Conservation (phyloP, 1,140 invertebrate species). For the Papilio polytes region DNA sequence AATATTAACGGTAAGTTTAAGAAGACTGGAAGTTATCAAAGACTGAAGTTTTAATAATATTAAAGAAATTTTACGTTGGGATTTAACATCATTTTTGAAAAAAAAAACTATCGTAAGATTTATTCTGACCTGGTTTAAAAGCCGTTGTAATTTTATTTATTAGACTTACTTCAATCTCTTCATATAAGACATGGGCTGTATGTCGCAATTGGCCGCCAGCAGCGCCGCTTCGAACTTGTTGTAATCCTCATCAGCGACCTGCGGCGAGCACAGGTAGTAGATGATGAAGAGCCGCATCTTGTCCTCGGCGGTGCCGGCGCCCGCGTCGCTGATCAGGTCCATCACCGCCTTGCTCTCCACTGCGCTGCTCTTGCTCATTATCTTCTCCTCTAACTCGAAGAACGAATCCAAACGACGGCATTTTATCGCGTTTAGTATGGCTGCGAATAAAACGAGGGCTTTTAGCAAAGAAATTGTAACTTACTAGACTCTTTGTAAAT, state of each 20-base stretch:
- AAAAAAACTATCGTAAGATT: slow-evolving; percentile 31
- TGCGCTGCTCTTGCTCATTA: slow-evolving; percentile 91
- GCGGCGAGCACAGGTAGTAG: slow-evolving; percentile 93
- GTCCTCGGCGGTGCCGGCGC: slow-evolving; percentile 94
- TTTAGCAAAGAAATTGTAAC: too few species aligned
- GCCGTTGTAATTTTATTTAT: background rate
- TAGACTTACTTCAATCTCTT: slow-evolving; percentile 93
- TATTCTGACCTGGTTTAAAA: too few species aligned
- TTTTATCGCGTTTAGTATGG: slow-evolving; percentile 96
- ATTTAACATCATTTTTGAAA: background rate
- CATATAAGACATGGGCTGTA: slow-evolving; percentile 92
- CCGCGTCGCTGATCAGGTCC: slow-evolving; percentile 93
- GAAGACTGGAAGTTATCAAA: too few species aligned
- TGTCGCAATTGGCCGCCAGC: slow-evolving; percentile 93
- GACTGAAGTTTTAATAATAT: too few species aligned
- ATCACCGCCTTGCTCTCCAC: slow-evolving; percentile 90
- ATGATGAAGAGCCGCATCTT: slow-evolving; percentile 98
- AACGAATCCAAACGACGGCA: slow-evolving; percentile 96
- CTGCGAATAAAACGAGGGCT: slow-evolving; percentile 68
- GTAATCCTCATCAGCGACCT: slow-evolving; percentile 92
- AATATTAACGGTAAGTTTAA: too few species aligned
- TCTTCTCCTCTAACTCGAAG: slow-evolving; percentile 99
- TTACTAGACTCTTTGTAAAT: too few species aligned
- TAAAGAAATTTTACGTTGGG: too few species aligned
- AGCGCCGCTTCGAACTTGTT: slow-evolving; percentile 92